Percentiles rank a stretch among this genome's conserved stretches.
Conservation (phyloP, 2,797 vertebrate genomes). For the Centropyge bicolor region DNA sequence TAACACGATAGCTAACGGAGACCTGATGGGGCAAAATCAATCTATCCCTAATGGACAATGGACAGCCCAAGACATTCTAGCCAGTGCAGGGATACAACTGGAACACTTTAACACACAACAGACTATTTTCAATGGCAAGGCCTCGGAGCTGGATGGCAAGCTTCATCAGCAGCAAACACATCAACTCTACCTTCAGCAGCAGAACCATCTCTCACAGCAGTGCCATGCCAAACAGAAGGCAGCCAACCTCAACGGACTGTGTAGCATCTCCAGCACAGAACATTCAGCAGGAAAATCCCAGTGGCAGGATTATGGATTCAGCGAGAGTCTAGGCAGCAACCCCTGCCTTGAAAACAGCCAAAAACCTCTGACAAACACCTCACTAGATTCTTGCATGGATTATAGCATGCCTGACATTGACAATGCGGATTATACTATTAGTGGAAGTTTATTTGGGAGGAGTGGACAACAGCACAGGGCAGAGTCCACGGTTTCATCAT, state of each 20-base stretch:
- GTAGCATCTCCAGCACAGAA: background rate
- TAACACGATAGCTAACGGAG: slow-evolving; percentile 25
- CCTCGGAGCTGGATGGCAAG: slow-evolving; percentile 39
- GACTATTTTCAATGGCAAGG: slow-evolving; percentile 54
- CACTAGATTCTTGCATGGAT: slow-evolving; percentile 67
- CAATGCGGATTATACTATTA: slow-evolving; percentile 35
- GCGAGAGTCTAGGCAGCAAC: slow-evolving; percentile 41
- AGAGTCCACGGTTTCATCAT: slow-evolving; percentile 63
- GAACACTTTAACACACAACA: slow-evolving; percentile 57
- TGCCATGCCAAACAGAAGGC: slow-evolving; percentile 66
- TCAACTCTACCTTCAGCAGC: slow-evolving; percentile 68
- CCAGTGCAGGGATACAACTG: slow-evolving; percentile 58
- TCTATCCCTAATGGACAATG: slow-evolving; percentile 63
- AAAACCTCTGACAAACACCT: slow-evolving; percentile 51
- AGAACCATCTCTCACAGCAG: slow-evolving; percentile 64
- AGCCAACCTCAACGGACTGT: slow-evolving; percentile 59
- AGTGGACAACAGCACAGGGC: slow-evolving; percentile 50
- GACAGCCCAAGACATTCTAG: slow-evolving; percentile 68
- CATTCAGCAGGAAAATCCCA: slow-evolving; percentile 42
- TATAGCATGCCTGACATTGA: slow-evolving; percentile 60
- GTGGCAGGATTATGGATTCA: slow-evolving; percentile 75
- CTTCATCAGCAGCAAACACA: slow-evolving; percentile 39
- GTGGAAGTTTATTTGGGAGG: slow-evolving; percentile 55
- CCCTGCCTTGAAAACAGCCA: slow-evolving; percentile 73
- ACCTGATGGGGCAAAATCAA: slow-evolving; percentile 50